Evolutionary conservation across 2,888 invertebrate genomes (phyloP), one percentile per base, ranked within the genome.

Genomic region (Clepsis dumicolana): DNA sequence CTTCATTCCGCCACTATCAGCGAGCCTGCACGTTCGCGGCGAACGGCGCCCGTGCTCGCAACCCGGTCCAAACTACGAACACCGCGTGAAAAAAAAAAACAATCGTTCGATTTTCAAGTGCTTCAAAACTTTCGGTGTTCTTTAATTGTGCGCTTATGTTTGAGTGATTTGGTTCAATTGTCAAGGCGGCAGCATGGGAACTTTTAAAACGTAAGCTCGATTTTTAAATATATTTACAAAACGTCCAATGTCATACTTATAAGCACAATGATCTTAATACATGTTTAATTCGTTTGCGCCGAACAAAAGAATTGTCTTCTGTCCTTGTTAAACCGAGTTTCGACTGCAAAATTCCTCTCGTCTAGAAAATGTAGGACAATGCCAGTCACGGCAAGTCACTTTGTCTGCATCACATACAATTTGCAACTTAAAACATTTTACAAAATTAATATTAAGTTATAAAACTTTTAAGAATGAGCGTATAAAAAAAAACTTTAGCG

Each of bases 341-440:
- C 48, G 60, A 80, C 77, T 80, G 79, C 80, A 76, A 82, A 83
- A 84, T 83, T 85, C 83, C 81, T 79, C 76, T 80, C 70, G 74
- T 74, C 76, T 81, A 75, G 76, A 67, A 78, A 86, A 89, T 85
- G 82, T 90, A 86, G 88, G 86, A 86, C 89, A 88, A 89, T 88
- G 88, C 80, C 86, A 86, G 70, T 73, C 75, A 73, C 81, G 80
- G 79, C 68, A 38, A 57, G 64, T 68, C 44, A 59, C 57, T 21
- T 48, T 21, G 63, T 64, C 29, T 21, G 41, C 24, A 53, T 38
- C 41, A 53, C 16, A 38, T 21, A 53, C 27, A 65, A 27, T 60
- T 65, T 60, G 16, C 24, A 27, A 60, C 8, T 21, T 18, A 14
- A 4, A 54, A 57, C n/a, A 38, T 16, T 50, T 18, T 27, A 21